These are phyloP conservation scores for Eupleurogrammus muticus DNA, from an alignment of 2,797 vertebrate species.

Conservation along the genomic window DNA sequence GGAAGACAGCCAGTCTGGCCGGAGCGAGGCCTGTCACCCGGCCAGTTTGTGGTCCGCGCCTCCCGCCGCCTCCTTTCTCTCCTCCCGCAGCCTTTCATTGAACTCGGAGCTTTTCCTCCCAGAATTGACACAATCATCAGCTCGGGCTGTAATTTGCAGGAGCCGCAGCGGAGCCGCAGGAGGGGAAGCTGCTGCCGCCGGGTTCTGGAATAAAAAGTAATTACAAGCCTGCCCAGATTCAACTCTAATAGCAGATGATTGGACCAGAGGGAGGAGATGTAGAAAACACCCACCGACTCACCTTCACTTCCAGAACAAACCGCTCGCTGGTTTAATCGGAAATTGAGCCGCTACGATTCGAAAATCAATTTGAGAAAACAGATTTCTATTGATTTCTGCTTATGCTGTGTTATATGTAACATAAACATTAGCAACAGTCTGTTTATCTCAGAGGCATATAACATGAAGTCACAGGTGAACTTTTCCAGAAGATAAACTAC, in stretches of 20 bases:
- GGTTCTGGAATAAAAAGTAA: conserved; percentile 66
- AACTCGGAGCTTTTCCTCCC: conserved; percentile 65
- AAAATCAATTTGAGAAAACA: conserved; percentile 4
- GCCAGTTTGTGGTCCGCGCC: conserved; percentile 73
- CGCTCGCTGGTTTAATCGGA: too few relatives aligned
- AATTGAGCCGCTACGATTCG: too few relatives aligned
- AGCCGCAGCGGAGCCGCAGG: conserved; percentile 61
- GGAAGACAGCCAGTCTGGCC: conserved; percentile 81
- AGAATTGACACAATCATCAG: conserved; percentile 69
- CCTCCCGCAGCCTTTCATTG: conserved; percentile 57
- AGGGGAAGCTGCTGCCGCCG: conserved; percentile 56
- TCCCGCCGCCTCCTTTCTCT: conserved; percentile 42
- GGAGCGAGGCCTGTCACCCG: conserved; percentile 71
- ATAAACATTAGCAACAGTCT: too few relatives aligned
- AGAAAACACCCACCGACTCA: conserved; percentile 37
- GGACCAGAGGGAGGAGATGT: conserved; percentile 28
- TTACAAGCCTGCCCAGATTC: conserved; percentile 56
- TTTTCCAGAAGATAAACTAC: too few relatives aligned
- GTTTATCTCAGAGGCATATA: too few relatives aligned
- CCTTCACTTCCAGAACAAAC: conserved; percentile 20
- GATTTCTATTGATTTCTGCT: neutral
- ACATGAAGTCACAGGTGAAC: too few relatives aligned
- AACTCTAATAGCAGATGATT: conserved; percentile 55
- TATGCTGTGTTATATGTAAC: too few relatives aligned
- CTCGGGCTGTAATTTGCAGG: conserved; percentile 55